phyloP scores from a whole-genome alignment of 2,797 vertebrate genomes.

The Artibeus lituratus region DNA sequence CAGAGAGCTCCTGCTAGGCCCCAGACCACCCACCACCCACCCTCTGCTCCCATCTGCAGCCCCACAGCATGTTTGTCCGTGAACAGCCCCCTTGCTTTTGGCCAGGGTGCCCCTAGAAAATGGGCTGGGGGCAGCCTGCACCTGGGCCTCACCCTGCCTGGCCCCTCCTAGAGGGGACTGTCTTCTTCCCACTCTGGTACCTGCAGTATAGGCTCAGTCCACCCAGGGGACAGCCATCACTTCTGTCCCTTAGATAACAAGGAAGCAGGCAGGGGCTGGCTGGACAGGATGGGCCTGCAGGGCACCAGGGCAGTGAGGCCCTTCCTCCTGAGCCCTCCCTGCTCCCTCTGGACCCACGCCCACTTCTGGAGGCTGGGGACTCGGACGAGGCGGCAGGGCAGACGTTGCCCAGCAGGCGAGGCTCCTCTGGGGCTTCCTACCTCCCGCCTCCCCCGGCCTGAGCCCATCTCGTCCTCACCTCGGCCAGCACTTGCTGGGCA shows the following conservation, averaged over 20 bases:
- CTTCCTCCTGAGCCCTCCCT: not conserved
- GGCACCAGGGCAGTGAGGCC: fast-evolving
- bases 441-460: fast-evolving
- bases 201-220: not conserved
- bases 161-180: not conserved
- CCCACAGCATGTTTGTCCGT: fast-evolving
- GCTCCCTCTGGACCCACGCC: not conserved
- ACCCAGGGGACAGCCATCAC: not conserved
- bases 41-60: fast-evolving
- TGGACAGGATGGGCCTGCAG: not conserved
- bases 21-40: fast-evolving
- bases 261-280: not conserved
- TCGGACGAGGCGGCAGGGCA: not conserved
- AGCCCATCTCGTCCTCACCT: not conserved
- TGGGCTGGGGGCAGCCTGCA: too few relatives aligned
- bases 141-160: not conserved
- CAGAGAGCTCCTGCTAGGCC: not conserved
- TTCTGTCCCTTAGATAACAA: not conserved
- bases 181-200: not conserved
- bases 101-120: fast-evolving
- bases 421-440: not conserved
- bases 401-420: fast-evolving
- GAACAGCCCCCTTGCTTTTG: not conserved
- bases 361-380: not conserved
- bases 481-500: not conserved